phyloP scores from a whole-genome alignment of 2,113 vertebrate species.

The Lampris megalopsis region DNA sequence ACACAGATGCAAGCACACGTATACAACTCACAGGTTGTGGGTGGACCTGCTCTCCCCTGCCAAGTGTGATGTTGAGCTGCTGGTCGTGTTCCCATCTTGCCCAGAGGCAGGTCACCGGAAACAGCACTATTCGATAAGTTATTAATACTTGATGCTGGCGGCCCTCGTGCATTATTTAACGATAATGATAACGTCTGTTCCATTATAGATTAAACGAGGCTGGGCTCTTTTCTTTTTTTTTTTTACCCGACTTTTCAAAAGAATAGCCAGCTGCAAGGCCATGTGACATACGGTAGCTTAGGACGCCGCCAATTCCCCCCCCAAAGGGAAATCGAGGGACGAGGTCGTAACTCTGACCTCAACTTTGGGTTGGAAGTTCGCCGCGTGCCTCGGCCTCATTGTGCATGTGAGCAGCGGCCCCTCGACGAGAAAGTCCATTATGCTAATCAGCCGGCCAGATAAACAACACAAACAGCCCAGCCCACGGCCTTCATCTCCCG shows the following conservation, averaged over 20 bases:
- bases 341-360: no score
- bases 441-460: no score
- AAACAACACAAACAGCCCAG: no score
- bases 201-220: slow-evolving; percentile 81
- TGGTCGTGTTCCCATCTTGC: slow-evolving; percentile 53
- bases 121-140: slow-evolving; percentile 77
- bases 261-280: slow-evolving; percentile 34
- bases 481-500: no score
- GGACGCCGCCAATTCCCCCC: slow-evolving; percentile 4
- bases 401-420: no score
- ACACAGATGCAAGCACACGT: background rate
- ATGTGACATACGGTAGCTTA: slow-evolving; percentile 18
- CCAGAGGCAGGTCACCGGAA: slow-evolving; percentile 76
- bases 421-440: no score
- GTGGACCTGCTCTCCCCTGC: background rate
- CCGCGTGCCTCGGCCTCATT: no score
- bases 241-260: slow-evolving; percentile 71
- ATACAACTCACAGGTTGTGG: background rate
- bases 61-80: background rate
- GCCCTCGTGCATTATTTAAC: slow-evolving; percentile 83
- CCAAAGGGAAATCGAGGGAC: background rate
- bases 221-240: slow-evolving; percentile 30
- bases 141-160: slow-evolving; percentile 83
- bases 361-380: no score
- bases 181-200: slow-evolving; percentile 82